Evolutionary conservation across 2,888 invertebrate genomes (phyloP).

Genomic region (Eutolmus rufibarbis): DNA sequence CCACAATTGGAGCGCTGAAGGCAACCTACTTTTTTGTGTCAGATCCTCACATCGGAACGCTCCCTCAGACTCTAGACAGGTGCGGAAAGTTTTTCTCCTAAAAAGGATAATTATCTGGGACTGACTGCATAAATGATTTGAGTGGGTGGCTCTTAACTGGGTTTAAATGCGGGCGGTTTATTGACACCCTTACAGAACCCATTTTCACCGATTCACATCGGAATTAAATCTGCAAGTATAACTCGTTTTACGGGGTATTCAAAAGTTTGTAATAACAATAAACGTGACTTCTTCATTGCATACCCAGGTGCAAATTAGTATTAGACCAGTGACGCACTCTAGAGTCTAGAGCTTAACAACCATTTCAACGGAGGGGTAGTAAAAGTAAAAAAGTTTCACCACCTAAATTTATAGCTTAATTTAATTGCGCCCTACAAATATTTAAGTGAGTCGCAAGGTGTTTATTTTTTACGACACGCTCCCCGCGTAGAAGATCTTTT

Average conservation of each 20-base stretch:
- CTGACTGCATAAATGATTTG: background rate
- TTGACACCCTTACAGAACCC: background rate
- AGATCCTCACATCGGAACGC: background rate
- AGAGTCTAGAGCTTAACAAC: background rate
- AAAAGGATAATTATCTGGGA: background rate
- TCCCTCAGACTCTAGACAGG: background rate
- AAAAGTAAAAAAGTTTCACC: background rate
- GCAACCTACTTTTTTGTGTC: conserved; percentile 13
- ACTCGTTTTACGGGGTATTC: background rate
- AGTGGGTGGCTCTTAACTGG: background rate
- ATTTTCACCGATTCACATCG: background rate
- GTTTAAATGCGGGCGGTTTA: background rate
- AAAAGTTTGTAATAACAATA: background rate
- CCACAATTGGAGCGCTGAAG: conserved; percentile 10
- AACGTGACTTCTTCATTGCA: background rate
- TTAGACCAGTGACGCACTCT: background rate
- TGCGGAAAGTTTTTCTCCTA: background rate
- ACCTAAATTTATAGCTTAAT: background rate
- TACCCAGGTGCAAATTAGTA: background rate
- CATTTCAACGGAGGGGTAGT: background rate
- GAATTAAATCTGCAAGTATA: background rate
- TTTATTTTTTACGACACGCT: background rate
- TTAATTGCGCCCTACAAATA: background rate
- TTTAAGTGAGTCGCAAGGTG: background rate
- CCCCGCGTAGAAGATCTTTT: background rate